Evolutionary conservation across 2,113 vertebrate genomes (phyloP).

Genomic region (Dasyprocta punctata): DNA sequence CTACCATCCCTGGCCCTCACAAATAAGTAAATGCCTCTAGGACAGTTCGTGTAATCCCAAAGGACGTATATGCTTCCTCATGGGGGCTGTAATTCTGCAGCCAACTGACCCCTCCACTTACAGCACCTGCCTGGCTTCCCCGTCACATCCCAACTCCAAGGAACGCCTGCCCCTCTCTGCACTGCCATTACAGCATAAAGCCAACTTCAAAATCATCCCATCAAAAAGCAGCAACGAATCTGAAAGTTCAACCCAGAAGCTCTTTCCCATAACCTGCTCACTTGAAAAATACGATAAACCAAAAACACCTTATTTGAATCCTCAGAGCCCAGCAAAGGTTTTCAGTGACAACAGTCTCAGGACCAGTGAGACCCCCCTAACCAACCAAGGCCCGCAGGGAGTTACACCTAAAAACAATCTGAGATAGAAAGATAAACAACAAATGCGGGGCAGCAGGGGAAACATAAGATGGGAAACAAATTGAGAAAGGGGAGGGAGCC

Average conservation of each 20-base stretch:
- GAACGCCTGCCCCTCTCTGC: not conserved
- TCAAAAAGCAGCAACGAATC: not conserved
- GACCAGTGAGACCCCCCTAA: slow-evolving; percentile 43
- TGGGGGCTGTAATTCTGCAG: not conserved
- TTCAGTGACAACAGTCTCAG: slow-evolving; percentile 42
- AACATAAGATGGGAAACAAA: slow-evolving; percentile 42
- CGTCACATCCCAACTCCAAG: accelerated
- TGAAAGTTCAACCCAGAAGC: not conserved
- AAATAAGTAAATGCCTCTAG: not conserved
- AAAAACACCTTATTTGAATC: not conserved
- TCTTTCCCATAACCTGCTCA: not conserved
- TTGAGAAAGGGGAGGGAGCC: not conserved
- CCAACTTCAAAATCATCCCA: not conserved
- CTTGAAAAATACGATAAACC: not conserved
- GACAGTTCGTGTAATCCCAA: not conserved
- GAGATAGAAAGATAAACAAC: not conserved
- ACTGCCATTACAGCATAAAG: accelerated
- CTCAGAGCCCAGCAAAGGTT: slow-evolving; percentile 56
- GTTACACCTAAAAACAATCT: slow-evolving; percentile 50
- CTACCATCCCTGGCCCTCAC: not conserved
- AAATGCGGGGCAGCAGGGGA: not conserved
- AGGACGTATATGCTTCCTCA: not conserved
- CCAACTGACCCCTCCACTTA: not conserved
- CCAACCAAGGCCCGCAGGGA: slow-evolving; percentile 27
- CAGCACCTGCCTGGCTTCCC: not conserved